Percentiles rank a stretch among this genome's conserved stretches.
Conservation (phyloP, 2,113 vertebrate genomes). For the Crotalus horridus region DNA sequence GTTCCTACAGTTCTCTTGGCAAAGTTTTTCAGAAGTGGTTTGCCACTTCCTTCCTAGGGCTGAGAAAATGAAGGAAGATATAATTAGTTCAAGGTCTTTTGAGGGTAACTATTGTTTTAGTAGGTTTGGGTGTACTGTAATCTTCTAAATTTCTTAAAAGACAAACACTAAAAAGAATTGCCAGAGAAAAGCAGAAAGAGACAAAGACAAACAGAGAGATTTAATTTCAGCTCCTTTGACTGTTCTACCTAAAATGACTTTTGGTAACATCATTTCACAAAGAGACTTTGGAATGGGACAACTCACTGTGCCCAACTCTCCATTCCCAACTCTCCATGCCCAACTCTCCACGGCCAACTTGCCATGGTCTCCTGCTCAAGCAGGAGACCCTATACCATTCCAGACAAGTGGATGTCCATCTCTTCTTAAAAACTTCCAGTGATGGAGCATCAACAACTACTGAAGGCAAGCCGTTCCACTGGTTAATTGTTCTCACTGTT, state of each 20-base stretch:
- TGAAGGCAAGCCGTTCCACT: not conserved
- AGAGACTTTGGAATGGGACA: no score
- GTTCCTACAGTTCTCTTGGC: not conserved
- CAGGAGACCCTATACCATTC: not conserved
- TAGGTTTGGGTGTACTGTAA: not conserved
- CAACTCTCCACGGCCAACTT: no score
- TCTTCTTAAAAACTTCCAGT: not conserved
- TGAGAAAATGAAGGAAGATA: not conserved
- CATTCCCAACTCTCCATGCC: no score
- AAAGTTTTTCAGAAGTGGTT: not conserved
- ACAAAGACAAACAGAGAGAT: not conserved
- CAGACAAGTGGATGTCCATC: not conserved
- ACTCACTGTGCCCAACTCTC: no score
- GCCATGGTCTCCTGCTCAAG: not conserved
- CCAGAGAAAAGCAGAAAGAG: slow-evolving; percentile 1
- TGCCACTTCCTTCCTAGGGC: not conserved
- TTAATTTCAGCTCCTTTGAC: slow-evolving; percentile 2
- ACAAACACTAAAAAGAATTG: not conserved
- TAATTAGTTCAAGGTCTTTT: not conserved
- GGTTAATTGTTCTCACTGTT: not conserved
- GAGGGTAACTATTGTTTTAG: not conserved
- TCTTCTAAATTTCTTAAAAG: slow-evolving; percentile 23
- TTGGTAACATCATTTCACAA: not conserved
- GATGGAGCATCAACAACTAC: not conserved
- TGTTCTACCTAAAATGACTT: slow-evolving; percentile 2